Evolutionary conservation across 2,113 vertebrate species (phyloP).

Genomic region (Cryptomyrus ogoouensis): DNA sequence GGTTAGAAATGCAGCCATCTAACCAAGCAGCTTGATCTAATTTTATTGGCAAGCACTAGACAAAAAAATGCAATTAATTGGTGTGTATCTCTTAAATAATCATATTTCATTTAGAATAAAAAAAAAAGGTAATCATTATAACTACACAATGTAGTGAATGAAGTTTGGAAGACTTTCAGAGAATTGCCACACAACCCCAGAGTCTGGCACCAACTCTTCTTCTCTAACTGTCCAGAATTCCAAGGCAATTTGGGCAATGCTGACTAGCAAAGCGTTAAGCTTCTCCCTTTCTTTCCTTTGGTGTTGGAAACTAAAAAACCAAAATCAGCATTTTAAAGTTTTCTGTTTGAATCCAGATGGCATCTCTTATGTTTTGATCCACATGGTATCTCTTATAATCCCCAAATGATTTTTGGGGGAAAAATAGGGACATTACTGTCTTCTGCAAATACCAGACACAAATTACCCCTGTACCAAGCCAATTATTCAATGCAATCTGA

Average conservation of each 20-base stretch:
- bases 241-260: neutral
- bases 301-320: neutral
- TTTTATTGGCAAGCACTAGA: neutral
- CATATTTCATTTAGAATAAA: neutral
- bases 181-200: neutral
- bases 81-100: neutral
- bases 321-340: neutral
- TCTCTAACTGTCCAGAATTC: neutral
- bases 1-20: neutral
- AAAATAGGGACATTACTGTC: constrained; percentile 11
- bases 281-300: neutral
- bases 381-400: constrained; percentile 32
- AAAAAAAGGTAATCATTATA: neutral
- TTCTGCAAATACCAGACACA: neutral
- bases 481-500: constrained; percentile 14
- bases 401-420: constrained; percentile 15
- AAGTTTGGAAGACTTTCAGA: neutral
- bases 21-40: neutral
- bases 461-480: constrained; percentile 9
- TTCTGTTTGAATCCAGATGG: constrained; percentile 1
- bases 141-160: neutral
- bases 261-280: neutral
- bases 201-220: neutral
- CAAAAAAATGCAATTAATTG: neutral
- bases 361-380: constrained; percentile 6